These are phyloP conservation scores for Caretta caretta DNA, from an alignment of 2,113 vertebrate genomes.

Conservation along the genomic window DNA sequence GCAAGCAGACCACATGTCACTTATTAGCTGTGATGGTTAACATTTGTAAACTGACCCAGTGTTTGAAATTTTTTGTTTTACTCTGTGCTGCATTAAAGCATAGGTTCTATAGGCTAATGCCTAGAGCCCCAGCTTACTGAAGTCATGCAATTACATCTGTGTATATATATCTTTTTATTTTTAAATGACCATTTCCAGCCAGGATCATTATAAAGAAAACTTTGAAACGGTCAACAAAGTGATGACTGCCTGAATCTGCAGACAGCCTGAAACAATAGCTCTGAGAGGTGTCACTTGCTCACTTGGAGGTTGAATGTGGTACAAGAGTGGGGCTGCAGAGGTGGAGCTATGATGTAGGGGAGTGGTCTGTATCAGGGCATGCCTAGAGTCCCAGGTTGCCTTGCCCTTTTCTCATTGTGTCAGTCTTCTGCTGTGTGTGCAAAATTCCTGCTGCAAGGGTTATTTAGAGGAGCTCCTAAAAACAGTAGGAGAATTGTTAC, in stretches of 20 bases:
- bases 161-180: not conserved
- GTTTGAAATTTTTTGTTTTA: not conserved
- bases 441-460: not conserved
- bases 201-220: not conserved
- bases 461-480: too few species aligned
- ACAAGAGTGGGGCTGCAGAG: not conserved
- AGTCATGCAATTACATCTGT: not conserved
- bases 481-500: too few species aligned
- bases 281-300: not conserved
- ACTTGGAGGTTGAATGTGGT: not conserved
- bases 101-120: accelerated
- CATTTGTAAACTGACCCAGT: not conserved
- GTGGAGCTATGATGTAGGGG: not conserved
- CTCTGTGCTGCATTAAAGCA: not conserved
- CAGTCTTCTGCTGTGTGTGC: not conserved
- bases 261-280: not conserved
- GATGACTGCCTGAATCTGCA: not conserved
- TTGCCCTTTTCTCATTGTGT: not conserved
- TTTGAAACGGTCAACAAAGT: not conserved
- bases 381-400: not conserved
- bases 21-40: not conserved
- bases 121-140: not conserved
- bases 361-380: not conserved
- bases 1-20: not conserved
- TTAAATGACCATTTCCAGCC: not conserved